Conservation (phyloP, 2,113 vertebrate species). For the Eurystomus gularis region DNA sequence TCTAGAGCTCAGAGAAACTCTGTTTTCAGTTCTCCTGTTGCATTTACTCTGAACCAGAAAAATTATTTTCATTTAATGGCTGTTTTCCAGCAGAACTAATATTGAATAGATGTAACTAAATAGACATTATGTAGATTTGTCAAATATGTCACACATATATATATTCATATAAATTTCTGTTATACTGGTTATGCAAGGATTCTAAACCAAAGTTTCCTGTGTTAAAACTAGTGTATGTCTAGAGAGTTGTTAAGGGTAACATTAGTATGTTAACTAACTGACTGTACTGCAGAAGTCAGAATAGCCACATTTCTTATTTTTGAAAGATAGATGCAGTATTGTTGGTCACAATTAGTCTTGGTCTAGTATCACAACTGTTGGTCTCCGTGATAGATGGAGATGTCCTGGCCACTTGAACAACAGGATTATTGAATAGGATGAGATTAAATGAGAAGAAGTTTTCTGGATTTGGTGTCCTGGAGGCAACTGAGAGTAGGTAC, state of each 20-base stretch:
- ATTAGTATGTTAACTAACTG: neutral
- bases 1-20: neutral
- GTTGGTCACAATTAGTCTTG: neutral
- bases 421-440: neutral
- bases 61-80: neutral
- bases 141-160: neutral
- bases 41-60: neutral
- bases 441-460: neutral
- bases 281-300: neutral
- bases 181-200: neutral
- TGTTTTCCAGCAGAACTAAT: neutral
- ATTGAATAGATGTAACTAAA: neutral
- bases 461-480: neutral
- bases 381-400: neutral
- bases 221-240: neutral
- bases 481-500: neutral
- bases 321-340: neutral
- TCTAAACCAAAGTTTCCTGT: neutral
- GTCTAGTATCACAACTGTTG: neutral
- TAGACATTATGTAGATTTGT: neutral
- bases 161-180: neutral
- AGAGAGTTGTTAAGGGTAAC: neutral
- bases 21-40: neutral
- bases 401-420: neutral
- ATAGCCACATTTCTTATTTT: neutral